Evolutionary conservation across 2,797 vertebrate species (phyloP).

Genomic region (Rhinophrynus dorsalis): DNA sequence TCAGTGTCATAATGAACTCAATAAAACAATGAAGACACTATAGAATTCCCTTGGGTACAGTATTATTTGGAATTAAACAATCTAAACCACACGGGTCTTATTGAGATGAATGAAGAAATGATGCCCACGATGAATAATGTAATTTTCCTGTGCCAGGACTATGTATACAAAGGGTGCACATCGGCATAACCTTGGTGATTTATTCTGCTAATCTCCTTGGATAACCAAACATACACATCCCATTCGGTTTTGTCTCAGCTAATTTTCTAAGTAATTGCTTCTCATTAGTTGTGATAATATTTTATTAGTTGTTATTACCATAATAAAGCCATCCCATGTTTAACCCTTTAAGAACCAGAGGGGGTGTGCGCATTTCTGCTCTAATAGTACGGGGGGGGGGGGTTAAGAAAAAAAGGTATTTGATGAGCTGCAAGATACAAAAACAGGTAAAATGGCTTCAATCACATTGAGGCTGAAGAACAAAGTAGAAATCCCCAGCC

Average conservation of each 20-base stretch:
- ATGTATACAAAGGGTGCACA: slow-evolving; percentile 73
- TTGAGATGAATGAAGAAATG: slow-evolving; percentile 95
- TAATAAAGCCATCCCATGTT: slow-evolving; percentile 83
- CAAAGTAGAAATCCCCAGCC: no score
- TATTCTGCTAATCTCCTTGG: slow-evolving; percentile 83
- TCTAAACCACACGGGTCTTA: slow-evolving; percentile 82
- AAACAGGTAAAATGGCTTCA: no score
- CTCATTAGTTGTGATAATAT: slow-evolving; percentile 87
- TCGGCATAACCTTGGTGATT: slow-evolving; percentile 82
- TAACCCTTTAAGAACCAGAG: no score
- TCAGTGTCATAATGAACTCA: slow-evolving; percentile 83
- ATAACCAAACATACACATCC: slow-evolving; percentile 62
- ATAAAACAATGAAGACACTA: slow-evolving; percentile 93
- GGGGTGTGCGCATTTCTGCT: slow-evolving; percentile 24
- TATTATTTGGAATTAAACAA: slow-evolving; percentile 86
- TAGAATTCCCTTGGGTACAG: slow-evolving; percentile 73
- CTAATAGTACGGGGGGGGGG: no score
- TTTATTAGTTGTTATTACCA: slow-evolving; percentile 91
- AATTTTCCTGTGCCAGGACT: slow-evolving; percentile 79
- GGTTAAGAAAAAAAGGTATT: no score
- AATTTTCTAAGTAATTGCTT: slow-evolving; percentile 87
- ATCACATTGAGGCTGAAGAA: no score
- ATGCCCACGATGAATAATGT: slow-evolving; percentile 85
- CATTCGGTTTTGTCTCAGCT: slow-evolving; percentile 77
- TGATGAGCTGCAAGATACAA: no score